Percentiles rank a stretch among this genome's conserved stretches.
Evolutionary conservation across 2,797 vertebrate species (phyloP).

Genomic region (Sebastes dallii): DNA sequence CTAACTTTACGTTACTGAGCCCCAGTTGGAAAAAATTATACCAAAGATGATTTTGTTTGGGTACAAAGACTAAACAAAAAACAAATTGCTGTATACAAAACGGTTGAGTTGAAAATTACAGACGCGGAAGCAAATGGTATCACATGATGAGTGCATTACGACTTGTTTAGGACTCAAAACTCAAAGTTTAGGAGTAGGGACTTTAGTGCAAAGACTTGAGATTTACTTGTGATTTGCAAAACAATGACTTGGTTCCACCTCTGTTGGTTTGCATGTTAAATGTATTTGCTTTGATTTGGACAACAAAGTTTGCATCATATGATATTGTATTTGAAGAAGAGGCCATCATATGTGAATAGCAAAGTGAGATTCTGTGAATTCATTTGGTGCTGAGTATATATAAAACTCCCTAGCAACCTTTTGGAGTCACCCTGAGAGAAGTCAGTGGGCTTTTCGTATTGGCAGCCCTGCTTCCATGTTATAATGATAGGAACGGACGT

Average conservation of each 20-base stretch:
- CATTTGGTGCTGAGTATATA: conserved; percentile 56
- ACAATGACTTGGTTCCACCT: too few species aligned
- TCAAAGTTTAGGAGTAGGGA: rapidly evolving
- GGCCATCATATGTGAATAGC: background rate
- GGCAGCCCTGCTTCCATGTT: conserved; percentile 79
- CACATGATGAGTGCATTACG: too few species aligned
- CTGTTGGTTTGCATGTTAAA: too few species aligned
- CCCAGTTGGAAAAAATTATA: too few species aligned
- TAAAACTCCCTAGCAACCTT: conserved; percentile 49
- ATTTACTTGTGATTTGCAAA: too few species aligned
- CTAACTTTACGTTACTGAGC: too few species aligned
- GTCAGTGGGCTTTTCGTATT: conserved; percentile 74
- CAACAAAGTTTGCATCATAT: background rate
- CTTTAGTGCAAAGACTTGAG: too few species aligned
- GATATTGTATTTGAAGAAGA: background rate
- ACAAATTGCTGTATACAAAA: too few species aligned
- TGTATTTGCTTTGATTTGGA: background rate
- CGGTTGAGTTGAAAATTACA: too few species aligned
- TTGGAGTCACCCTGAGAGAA: conserved; percentile 73
- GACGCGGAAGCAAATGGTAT: too few species aligned
- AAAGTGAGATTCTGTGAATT: conserved; percentile 14
- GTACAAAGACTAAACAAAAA: too few species aligned
- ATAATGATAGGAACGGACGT: conserved; percentile 84
- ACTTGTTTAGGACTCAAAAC: too few species aligned
- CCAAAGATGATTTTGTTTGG: rapidly evolving